Evolutionary conservation across 2,888 invertebrate species (phyloP).

Genomic region (Pammene aurita): DNA sequence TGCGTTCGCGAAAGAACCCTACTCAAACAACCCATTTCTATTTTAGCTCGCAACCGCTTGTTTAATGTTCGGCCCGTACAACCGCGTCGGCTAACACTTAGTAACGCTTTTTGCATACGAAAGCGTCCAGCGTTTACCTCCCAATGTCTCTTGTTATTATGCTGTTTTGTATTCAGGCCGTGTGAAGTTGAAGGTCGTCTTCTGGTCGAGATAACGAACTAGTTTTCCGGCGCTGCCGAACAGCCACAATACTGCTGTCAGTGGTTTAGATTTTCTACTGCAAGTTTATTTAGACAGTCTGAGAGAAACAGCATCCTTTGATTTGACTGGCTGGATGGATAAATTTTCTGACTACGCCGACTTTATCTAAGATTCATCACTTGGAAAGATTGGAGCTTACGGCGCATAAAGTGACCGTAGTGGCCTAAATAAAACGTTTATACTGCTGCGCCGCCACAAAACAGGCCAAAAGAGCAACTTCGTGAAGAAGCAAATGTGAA

Average conservation of each 20-base stretch:
- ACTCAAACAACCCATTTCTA: conserved; percentile 83
- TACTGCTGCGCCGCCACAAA: conserved; percentile 55
- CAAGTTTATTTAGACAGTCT: conserved; percentile 36
- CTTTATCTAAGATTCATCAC: conserved; percentile 52
- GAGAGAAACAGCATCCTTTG: conserved; percentile 18
- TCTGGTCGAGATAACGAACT: conserved; percentile 72
- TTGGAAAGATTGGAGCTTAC: conserved; percentile 47
- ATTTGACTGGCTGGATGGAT: conserved; percentile 49
- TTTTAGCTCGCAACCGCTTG: conserved; percentile 79
- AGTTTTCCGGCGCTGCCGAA: conserved; percentile 51
- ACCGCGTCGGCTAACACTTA: conserved; percentile 80
- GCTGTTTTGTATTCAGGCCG: conserved; percentile 75
- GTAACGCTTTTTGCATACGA: conserved; percentile 82
- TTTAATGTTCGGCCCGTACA: conserved; percentile 82
- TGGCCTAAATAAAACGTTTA: conserved; percentile 65
- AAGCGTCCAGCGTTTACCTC: conserved; percentile 73
- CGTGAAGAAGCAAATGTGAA: conserved; percentile 69
- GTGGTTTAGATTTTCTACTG: conserved; percentile 45
- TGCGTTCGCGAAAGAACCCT: conserved; percentile 83
- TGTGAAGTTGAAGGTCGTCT: conserved; percentile 76
- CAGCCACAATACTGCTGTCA: conserved; percentile 37
- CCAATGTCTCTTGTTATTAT: conserved; percentile 77
- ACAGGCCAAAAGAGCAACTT: conserved; percentile 69
- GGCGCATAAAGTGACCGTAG: conserved; percentile 60
- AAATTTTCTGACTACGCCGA: conserved; percentile 50